phyloP scores from a whole-genome alignment of 1,140 invertebrate species.

The Drosophila suzukii region DNA sequence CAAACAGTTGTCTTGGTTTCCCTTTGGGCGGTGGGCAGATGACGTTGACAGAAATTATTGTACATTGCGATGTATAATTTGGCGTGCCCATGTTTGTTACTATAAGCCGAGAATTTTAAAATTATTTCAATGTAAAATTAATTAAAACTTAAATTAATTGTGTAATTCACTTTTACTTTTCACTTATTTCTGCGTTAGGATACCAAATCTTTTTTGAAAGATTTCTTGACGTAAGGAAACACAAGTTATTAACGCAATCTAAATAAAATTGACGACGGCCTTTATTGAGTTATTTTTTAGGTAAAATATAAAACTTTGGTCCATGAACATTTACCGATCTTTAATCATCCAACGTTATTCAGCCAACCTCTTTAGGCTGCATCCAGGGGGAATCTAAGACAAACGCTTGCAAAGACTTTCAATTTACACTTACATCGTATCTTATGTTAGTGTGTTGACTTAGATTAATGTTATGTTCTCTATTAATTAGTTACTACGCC shows the following conservation, averaged over 20 bases:
- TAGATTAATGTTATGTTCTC: slow-evolving; percentile 28
- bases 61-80: neutral
- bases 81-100: neutral
- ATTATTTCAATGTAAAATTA: neutral
- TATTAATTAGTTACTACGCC: slow-evolving; percentile 27
- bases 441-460: slow-evolving; percentile 41
- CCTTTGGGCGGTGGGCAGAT: slow-evolving; percentile 13
- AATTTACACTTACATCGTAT: neutral
- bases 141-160: neutral
- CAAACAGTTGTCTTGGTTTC: slow-evolving; percentile 15
- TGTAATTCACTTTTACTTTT: neutral
- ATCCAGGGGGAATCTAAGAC: slow-evolving; percentile 2
- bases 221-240: neutral
- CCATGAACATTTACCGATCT: neutral
- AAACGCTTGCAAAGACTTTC: slow-evolving; percentile 48
- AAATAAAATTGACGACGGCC: slow-evolving; percentile 47
- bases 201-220: no score
- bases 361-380: slow-evolving; percentile 12
- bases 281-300: slow-evolving; percentile 42
- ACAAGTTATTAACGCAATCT: slow-evolving; percentile 1
- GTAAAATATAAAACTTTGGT: neutral
- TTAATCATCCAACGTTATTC: slow-evolving; percentile 2
- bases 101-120: neutral
- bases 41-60: slow-evolving; percentile 2
- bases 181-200: neutral